Evolutionary conservation across 2,888 invertebrate genomes (phyloP).

Genomic region (Sussaba pulchella): DNA sequence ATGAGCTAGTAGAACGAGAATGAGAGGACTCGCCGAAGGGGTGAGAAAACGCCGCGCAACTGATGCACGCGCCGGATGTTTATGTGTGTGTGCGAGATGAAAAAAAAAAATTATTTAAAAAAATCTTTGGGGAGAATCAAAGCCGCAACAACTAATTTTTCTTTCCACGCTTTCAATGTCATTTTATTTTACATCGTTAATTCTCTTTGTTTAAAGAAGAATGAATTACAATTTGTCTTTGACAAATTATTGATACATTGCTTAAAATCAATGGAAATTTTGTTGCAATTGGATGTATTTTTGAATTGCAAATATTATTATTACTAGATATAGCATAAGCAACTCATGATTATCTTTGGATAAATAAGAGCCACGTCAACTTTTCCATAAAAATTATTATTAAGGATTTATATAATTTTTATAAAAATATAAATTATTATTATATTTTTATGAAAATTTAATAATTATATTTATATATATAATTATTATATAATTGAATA

Average conservation of each 20-base stretch:
- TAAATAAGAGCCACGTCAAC: too few species aligned
- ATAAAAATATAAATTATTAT: too few species aligned
- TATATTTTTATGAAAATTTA: too few species aligned
- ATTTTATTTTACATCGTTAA: neutral
- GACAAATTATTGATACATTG: neutral
- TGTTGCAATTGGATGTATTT: too few species aligned
- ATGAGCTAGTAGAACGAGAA: slow-evolving; percentile 23
- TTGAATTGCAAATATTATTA: too few species aligned
- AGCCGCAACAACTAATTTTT: slow-evolving; percentile 68
- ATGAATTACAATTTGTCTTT: neutral
- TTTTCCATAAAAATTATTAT: too few species aligned
- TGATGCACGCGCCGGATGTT: slow-evolving; percentile 4
- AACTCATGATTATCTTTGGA: too few species aligned
- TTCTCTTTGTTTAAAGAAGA: neutral
- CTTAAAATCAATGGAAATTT: too few species aligned
- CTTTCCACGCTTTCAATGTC: neutral
- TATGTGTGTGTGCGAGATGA: neutral
- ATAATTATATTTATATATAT: too few species aligned
- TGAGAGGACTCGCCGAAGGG: slow-evolving; percentile 16
- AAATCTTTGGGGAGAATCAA: slow-evolving; percentile 66
- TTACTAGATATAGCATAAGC: too few species aligned
- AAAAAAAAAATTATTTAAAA: neutral
- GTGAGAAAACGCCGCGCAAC: slow-evolving; percentile 29
- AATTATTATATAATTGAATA: too few species aligned
- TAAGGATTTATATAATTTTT: too few species aligned